Evolutionary conservation across 1,140 invertebrate species (phyloP).

Genomic region (Metopolophium dirhodum): DNA sequence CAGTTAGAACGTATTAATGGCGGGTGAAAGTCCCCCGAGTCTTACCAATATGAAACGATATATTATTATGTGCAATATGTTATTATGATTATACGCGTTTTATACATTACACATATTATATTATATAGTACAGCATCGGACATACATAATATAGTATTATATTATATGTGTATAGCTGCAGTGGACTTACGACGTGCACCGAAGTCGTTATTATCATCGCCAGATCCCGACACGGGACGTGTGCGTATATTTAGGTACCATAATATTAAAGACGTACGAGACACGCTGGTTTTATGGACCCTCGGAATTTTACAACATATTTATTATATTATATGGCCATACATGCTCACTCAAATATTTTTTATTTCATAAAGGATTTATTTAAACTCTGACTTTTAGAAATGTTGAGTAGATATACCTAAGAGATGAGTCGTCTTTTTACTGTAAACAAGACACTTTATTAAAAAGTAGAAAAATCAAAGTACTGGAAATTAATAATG

Average conservation of each 20-base stretch:
- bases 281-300: neutral
- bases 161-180: neutral
- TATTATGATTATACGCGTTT: neutral
- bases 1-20: neutral
- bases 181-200: neutral
- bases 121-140: neutral
- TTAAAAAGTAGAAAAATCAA: no score
- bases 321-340: neutral
- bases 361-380: neutral
- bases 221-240: neutral
- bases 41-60: neutral
- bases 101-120: neutral
- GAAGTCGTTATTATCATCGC: conserved; percentile 3
- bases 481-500: no score
- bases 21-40: neutral
- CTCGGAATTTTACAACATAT: neutral
- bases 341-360: neutral
- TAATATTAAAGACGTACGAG: neutral
- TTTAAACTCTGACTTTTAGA: neutral
- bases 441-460: no score
- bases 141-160: neutral
- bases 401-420: neutral
- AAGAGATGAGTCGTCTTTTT: neutral
- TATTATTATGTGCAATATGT: neutral
- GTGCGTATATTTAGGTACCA: neutral